These are phyloP conservation scores for Hyperoplus immaculatus DNA, from an alignment of 2,797 vertebrate species.

Conservation along the genomic window DNA sequence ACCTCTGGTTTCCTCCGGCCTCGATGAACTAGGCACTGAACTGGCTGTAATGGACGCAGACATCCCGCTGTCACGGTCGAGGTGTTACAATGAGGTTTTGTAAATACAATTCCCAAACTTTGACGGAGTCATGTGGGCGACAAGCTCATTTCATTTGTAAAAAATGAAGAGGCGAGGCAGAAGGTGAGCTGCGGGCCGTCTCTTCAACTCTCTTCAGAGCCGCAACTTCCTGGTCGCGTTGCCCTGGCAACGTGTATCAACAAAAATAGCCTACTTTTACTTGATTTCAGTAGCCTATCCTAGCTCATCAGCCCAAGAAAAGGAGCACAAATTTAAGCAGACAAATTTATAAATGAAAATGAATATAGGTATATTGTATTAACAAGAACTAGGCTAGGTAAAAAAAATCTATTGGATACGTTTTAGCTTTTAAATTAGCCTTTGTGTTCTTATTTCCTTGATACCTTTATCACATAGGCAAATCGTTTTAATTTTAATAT, in stretches of 20 bases:
- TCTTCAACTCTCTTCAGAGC: not conserved
- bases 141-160: not conserved
- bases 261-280: not conserved
- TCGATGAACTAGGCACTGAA: slow-evolving; percentile 48
- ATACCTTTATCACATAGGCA: not conserved
- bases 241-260: slow-evolving; percentile 50
- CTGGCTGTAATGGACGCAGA: slow-evolving; percentile 35
- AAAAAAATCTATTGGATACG: not conserved
- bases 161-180: no score
- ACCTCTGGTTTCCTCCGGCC: slow-evolving; percentile 49
- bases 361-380: no score
- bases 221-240: slow-evolving; percentile 58
- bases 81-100: not conserved
- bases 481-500: no score
- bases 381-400: not conserved
- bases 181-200: not conserved
- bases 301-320: no score
- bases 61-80: slow-evolving; percentile 36
- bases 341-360: no score
- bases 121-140: not conserved
- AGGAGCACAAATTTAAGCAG: no score
- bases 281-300: no score
- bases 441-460: not conserved
- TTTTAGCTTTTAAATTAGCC: not conserved
- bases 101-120: accelerated